phyloP scores from a whole-genome alignment of 2,797 vertebrate genomes.

The Trichosurus vulpecula region DNA sequence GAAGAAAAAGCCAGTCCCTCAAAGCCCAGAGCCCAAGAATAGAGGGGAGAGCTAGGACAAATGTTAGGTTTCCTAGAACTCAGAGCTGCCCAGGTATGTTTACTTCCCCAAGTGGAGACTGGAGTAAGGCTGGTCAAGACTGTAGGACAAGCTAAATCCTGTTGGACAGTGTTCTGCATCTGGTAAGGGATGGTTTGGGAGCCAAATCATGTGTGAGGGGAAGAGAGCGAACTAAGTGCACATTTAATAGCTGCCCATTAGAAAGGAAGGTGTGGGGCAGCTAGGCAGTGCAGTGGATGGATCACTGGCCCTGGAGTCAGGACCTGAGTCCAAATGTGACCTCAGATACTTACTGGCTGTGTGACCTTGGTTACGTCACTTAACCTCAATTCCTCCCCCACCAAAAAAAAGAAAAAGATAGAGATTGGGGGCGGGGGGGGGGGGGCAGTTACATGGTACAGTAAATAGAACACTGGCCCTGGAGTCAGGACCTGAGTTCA shows the following conservation, averaged over 20 bases:
- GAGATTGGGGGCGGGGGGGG: no score
- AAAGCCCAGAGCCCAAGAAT: neutral
- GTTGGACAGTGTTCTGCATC: neutral
- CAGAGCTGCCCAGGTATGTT: neutral
- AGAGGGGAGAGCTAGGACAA: neutral
- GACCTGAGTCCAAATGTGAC: neutral
- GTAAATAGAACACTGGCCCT: neutral
- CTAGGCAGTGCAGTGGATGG: neutral
- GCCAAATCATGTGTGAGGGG: neutral
- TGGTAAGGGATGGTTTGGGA: neutral
- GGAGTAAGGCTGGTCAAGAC: neutral
- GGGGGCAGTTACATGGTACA: no score
- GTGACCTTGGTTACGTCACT: neutral
- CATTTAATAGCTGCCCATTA: conserved; percentile 9
- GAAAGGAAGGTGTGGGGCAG: neutral
- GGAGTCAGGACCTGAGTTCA: neutral
- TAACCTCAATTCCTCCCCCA: neutral
- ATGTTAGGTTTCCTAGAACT: neutral
- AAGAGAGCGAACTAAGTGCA: neutral
- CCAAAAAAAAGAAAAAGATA: neutral
- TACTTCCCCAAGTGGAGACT: neutral
- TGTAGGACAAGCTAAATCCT: neutral
- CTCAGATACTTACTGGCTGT: neutral
- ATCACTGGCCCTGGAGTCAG: neutral
- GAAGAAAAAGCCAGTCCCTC: neutral